Conservation (phyloP, 92 coral and sea anemone species). For the Epizoanthus rinbou region DNA sequence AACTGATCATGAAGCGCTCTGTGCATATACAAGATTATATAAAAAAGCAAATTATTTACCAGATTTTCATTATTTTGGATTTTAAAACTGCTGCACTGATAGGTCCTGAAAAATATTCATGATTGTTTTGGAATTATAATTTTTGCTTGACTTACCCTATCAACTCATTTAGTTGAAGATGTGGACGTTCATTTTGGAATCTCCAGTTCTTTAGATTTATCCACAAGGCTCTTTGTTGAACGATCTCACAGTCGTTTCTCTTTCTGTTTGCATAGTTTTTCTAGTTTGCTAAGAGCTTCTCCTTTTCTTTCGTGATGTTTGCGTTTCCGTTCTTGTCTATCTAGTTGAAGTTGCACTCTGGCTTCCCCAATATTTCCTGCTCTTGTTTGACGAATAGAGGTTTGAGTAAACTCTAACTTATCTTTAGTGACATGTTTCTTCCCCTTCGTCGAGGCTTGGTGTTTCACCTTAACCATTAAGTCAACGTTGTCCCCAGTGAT, state of each 20-base stretch:
- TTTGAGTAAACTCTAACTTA: not conserved
- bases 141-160: too few relatives aligned
- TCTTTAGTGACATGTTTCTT: slow-evolving; percentile 10
- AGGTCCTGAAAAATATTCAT: too few relatives aligned
- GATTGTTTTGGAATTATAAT: too few relatives aligned
- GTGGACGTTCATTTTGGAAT: not conserved
- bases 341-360: not conserved
- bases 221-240: not conserved
- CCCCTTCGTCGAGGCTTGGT: slow-evolving; percentile 33
- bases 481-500: slow-evolving; percentile 61
- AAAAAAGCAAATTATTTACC: too few relatives aligned
- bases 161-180: too few relatives aligned
- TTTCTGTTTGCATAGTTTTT: not conserved
- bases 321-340: not conserved
- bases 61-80: too few relatives aligned
- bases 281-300: not conserved
- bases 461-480: slow-evolving; percentile 48
- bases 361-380: not conserved
- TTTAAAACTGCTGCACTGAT: too few relatives aligned
- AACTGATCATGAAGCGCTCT: too few relatives aligned
- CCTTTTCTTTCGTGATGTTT: not conserved
- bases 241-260: slow-evolving; percentile 1
- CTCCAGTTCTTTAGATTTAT: not conserved
- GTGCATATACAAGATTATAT: too few relatives aligned
- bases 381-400: not conserved